These are phyloP conservation scores for Alaudala cheleensis DNA, from an alignment of 2,113 vertebrate genomes.

Conservation along the genomic window DNA sequence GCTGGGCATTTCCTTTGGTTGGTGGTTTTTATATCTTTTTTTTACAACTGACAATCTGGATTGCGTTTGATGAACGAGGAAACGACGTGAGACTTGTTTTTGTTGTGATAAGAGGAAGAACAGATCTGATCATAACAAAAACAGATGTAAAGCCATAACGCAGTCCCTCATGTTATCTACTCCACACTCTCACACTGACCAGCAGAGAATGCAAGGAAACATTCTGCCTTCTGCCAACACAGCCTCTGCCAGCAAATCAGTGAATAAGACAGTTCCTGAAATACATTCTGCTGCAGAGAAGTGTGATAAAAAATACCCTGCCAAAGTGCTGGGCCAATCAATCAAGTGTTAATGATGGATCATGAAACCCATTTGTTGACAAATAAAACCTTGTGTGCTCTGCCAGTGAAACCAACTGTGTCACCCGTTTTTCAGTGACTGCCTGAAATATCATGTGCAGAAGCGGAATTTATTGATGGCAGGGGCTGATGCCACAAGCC, in stretches of 20 bases:
- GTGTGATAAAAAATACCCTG: constrained; percentile 18
- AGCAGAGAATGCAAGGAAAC: constrained; percentile 7
- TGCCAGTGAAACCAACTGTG: constrained; percentile 63
- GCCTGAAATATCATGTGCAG: constrained; percentile 47
- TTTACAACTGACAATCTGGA: neutral
- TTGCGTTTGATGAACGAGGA: neutral
- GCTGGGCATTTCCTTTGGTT: neutral
- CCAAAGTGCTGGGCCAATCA: constrained; percentile 57
- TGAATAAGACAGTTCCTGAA: constrained; percentile 28
- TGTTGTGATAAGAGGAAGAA: constrained; percentile 34
- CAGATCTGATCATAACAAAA: constrained; percentile 46
- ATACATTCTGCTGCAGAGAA: constrained; percentile 21
- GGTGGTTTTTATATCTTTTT: neutral
- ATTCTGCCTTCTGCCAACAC: constrained; percentile 18
- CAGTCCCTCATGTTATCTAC: constrained; percentile 32
- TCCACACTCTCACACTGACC: neutral
- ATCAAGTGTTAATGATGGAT: constrained; percentile 70
- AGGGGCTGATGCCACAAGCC: neutral
- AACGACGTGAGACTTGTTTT: neutral
- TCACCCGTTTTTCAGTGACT: constrained; percentile 7
- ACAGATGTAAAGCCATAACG: constrained; percentile 48
- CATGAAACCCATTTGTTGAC: constrained; percentile 73
- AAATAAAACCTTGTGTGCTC: constrained; percentile 65
- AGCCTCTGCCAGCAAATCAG: constrained; percentile 24
- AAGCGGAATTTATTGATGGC: constrained; percentile 36